Evolutionary conservation across 2,888 invertebrate genomes (phyloP).

Genomic region (Capitulum mitella): DNA sequence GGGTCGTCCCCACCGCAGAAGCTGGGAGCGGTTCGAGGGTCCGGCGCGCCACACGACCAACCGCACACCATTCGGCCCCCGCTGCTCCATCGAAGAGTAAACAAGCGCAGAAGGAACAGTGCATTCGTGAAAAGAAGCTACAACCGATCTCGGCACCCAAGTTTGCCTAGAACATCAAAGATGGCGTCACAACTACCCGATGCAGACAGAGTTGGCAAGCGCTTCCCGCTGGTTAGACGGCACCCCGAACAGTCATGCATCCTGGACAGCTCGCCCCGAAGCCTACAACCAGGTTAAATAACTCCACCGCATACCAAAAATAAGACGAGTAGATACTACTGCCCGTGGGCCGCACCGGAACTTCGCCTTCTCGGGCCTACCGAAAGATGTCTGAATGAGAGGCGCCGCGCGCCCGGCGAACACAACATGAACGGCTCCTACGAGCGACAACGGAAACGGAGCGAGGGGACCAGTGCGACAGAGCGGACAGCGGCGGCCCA

Average conservation of each 20-base stretch:
- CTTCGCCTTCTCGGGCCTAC: background rate
- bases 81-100: no score
- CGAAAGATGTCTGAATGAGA: background rate
- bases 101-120: background rate
- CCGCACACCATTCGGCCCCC: no score
- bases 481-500: background rate
- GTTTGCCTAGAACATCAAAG: background rate
- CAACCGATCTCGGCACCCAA: background rate
- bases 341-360: background rate
- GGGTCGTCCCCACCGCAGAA: no score
- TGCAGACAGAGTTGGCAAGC: background rate
- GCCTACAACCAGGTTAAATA: background rate
- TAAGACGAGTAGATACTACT: background rate
- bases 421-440: slow-evolving; percentile 6
- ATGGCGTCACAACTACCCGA: background rate
- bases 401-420: background rate
- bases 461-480: background rate
- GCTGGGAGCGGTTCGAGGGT: no score
- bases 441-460: slow-evolving; percentile 6
- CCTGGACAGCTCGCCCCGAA: background rate
- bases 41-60: no score
- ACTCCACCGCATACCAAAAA: background rate
- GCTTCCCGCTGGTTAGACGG: background rate
- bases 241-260: background rate
- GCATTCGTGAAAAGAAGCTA: background rate